Evolutionary conservation across 2,797 vertebrate species (phyloP), one percentile per base, ranked within the genome.

Genomic region (Characodon lateralis): DNA sequence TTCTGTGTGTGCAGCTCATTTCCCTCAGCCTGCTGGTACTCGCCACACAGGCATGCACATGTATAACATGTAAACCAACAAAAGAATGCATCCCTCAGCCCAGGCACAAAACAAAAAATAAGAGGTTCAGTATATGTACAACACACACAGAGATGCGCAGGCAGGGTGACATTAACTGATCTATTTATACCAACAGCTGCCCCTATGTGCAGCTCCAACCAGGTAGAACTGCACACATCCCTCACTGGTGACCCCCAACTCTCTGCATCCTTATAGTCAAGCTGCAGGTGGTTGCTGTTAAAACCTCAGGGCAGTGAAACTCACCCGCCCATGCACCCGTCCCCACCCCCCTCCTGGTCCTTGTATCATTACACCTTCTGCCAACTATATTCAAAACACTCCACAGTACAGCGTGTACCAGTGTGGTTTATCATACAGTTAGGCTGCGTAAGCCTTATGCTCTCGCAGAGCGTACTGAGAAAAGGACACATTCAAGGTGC

Each of bases 151-250:
- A 79, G 58, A 53, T n/a, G 14, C 43, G 55, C 48, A 20, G 51
- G 55, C 48, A 20, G 51, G 83, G 59, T 85, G 78, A 87, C 85
- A 84, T 83, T 89, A 66, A 81, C 70, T 31, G 1, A 72, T 85
- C 76, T 90, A 89, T 89, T 90, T 85, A 83, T 76, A 86, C 79
- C 77, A 83, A 68, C n/a, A 81, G 73, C 83, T 61, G 83, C 70
- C 35, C 75, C 74, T 73, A 86, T 18, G 35, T 55, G 46, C 77
- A 39, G 81, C 78, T 83, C 74, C 56, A 61, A 71, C 24, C 69
- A 73, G 77, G 76, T 79, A 70, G 58, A 78, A 81, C 48, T 41
- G 4, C 51, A 68, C 78, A 74, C 63, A 68, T 70, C 73, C 65
- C 26, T 61, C 63, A 71, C 53, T 13, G 68, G 72, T 24, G 63